Evolutionary conservation across 2,888 invertebrate genomes (phyloP).

Genomic region (Orthosia incerta): DNA sequence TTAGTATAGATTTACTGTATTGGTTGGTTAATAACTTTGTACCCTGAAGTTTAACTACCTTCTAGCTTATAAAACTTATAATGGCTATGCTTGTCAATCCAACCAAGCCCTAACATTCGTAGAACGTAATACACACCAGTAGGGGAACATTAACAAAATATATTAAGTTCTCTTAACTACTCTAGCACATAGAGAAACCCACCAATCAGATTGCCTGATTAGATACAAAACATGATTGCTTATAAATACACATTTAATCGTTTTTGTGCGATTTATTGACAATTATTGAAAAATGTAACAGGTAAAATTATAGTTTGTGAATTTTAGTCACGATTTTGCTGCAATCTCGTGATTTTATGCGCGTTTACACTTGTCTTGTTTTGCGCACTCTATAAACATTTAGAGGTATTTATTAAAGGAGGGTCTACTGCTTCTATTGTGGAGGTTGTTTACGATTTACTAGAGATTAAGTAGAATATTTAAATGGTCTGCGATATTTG

Average conservation of each 20-base stretch:
- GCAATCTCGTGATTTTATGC: conserved; percentile 22
- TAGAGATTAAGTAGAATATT: too few species aligned
- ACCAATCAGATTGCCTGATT: conserved; percentile 46
- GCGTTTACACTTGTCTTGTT: conserved; percentile 36
- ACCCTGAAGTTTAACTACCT: too few species aligned
- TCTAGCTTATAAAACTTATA: background rate
- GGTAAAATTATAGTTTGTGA: conserved; percentile 21
- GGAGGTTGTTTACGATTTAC: background rate
- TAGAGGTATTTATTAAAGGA: conserved; percentile 20
- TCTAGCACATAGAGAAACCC: conserved; percentile 34
- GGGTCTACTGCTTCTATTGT: background rate
- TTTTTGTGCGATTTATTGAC: conserved; percentile 47
- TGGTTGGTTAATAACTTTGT: too few species aligned
- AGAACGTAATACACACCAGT: conserved; percentile 35
- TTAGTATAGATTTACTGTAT: too few species aligned
- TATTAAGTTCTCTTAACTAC: conserved; percentile 29
- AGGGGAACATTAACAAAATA: conserved; percentile 33
- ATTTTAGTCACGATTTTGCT: conserved; percentile 25
- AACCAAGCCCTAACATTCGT: conserved; percentile 22
- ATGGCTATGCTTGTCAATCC: conserved; percentile 5
- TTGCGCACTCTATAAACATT: conserved; percentile 44
- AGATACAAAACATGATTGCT: conserved; percentile 56
- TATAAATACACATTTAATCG: conserved; percentile 51
- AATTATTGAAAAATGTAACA: conserved; percentile 46
- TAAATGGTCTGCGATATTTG: background rate